phyloP scores from a whole-genome alignment of 2,888 invertebrate species.

The Melanostoma scalare region DNA sequence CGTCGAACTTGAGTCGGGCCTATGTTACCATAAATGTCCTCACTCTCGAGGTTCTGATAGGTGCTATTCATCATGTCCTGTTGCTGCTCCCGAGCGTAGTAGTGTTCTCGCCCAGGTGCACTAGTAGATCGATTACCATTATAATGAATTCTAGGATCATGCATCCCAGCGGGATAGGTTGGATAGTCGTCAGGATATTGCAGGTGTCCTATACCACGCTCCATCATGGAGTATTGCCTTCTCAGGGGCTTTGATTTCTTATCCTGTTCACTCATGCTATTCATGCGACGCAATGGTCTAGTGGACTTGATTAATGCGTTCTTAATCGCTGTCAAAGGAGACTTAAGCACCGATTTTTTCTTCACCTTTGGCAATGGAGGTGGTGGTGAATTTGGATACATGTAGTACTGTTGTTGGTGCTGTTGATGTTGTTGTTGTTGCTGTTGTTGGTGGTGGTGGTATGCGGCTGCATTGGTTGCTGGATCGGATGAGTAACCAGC shows the following conservation, averaged over 20 bases:
- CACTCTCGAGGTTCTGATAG: conserved; percentile 80
- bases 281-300: conserved; percentile 80
- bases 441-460: conserved; percentile 66
- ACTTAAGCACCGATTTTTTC: conserved; percentile 81
- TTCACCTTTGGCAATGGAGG: conserved; percentile 79
- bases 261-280: conserved; percentile 81
- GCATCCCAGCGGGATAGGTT: conserved; percentile 79
- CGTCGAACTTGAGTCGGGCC: conserved; percentile 72
- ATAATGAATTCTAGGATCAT: conserved; percentile 76
- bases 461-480: conserved; percentile 65
- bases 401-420: conserved; percentile 76
- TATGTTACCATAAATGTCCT: conserved; percentile 81
- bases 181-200: conserved; percentile 81
- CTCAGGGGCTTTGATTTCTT: conserved; percentile 78
- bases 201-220: conserved; percentile 79
- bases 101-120: conserved; percentile 67
- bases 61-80: conserved; percentile 79
- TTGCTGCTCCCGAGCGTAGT: conserved; percentile 74
- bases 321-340: conserved; percentile 80
- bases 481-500: conserved; percentile 74
- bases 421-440: conserved; percentile 55
- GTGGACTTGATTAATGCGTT: conserved; percentile 81
- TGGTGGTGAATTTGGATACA: conserved; percentile 77
- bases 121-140: conserved; percentile 69
- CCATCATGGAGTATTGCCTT: conserved; percentile 81